These are phyloP conservation scores for Helicolenus hilgendorfi DNA, from an alignment of 2,797 vertebrate genomes.

Conservation along the genomic window DNA sequence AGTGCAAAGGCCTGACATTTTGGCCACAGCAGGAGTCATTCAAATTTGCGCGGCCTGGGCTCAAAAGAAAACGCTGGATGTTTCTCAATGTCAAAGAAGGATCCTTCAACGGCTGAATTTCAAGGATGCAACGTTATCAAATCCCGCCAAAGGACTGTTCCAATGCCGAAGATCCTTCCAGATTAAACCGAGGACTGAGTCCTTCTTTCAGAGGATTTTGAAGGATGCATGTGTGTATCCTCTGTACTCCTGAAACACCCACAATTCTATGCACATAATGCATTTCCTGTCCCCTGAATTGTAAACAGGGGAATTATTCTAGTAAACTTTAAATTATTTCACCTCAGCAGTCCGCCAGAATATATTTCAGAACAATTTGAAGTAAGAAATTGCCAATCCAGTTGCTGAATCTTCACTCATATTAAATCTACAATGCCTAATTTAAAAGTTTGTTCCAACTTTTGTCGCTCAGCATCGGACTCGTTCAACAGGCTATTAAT, in stretches of 20 bases:
- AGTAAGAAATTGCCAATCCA: background rate
- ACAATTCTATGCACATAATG: background rate
- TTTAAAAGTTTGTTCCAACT: background rate
- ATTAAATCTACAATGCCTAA: background rate
- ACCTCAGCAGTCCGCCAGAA: background rate
- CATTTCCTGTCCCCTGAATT: background rate
- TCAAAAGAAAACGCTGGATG: background rate
- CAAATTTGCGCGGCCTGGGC: background rate
- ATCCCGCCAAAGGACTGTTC: background rate
- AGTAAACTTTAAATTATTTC: background rate
- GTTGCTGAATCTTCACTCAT: background rate
- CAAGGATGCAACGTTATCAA: background rate
- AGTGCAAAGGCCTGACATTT: slow-evolving; percentile 14
- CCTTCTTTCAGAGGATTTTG: background rate
- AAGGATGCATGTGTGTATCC: background rate
- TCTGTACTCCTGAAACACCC: background rate
- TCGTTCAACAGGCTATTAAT: background rate
- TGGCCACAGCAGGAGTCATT: background rate
- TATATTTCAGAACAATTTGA: background rate
- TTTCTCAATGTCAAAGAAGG: background rate
- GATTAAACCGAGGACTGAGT: background rate
- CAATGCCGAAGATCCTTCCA: background rate
- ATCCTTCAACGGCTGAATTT: background rate
- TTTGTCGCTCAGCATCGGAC: background rate
- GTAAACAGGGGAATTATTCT: background rate